Evolutionary conservation across 2,113 vertebrate species (phyloP), one percentile per base, ranked within the genome.

Genomic region (Nannospalax galili): DNA sequence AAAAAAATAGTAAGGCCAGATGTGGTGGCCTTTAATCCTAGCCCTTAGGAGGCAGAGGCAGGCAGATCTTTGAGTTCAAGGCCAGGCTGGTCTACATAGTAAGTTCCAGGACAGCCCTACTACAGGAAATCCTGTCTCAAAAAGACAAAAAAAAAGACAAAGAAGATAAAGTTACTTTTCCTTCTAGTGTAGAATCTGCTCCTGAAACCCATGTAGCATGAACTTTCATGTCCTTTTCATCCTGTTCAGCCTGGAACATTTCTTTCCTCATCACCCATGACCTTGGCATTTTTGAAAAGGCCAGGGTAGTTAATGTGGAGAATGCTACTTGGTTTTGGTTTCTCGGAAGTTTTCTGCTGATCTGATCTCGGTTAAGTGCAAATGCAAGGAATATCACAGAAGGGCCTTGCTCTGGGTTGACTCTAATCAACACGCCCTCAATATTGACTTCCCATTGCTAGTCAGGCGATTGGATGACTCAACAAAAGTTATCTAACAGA

Each of bases 231-330:
- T 58, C 10, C 35, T 72, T 95, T 77, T 72, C 64, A 22, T 42
- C 40, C 42, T 88, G 64, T 45, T 52, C 37, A 5, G 1, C 7
- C 64, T 67, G 62, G 26, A 86, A 37, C n/a, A 89, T 32, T 65
- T 74, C 60, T 77, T 58, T 82, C 69, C 90, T 67, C 80, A 45
- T 78, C 45, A 73, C 24, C 67, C 5, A 22, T 24, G 30, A 56
- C 80, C 85, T 82, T 84, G 74, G 15, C 80, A 84, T 92, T 92
- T 82, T 90, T 75, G 3, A 92, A 96, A 80, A 72, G 40, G 37
- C 60, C 2, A 22, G 45, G 42, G 56, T 37, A 82, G 15, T 26
- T 73, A 94, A 37, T 52, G 86, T 45, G 45, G 20, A 91, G 60
- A 75, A 26, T 81, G 17, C 64, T 48, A 30, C 42, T 32, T 37